Base-by-base conservation (phyloP, 2,797 vertebrate genomes). In the Danio choprae region DNA sequence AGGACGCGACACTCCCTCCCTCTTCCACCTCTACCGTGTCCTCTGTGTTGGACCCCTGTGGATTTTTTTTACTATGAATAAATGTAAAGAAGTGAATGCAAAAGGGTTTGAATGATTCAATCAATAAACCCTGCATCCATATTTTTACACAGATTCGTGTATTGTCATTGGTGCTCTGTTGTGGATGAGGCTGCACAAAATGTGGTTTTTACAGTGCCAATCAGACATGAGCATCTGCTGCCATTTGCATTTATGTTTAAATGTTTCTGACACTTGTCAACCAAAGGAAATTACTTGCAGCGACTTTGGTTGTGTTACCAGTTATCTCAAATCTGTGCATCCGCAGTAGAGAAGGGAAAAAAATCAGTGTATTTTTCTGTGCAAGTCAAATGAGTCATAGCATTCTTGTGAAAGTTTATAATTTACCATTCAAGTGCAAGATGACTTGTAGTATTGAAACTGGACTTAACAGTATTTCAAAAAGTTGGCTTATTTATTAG, bases 61-160 rank as follows among this genome's bases (percentile, higher is more conserved):
- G 92, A 94, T 90, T 92, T 91, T 91, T 90, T 90, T 90, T 90
- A 90, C 84, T 84, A 83, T 89, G 71, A 92, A 90, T 90, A 89
- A 91, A 89, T 79, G 87, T 85, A 90, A 87, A 81, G 77, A 86
- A 81, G 83, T 87, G 69, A 90, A 79, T 81, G 79, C 70, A 86
- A 79, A 83, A 84, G 82, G 63, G 77, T 84, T 89, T 87, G n/a
- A 73, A n/a, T 84, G 81, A 84, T 89, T 89, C 46, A 41, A 84
- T 84, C 74, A 93, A 92, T 91, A 92, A 91, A 92, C 81, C 85
- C 82, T 87, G 58, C 70, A 83, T 89, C 85, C 87, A 84, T 90
- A 88, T 89, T 90, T 86, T 86, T 74, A 84, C 8, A 81, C 13
- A 29, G 72, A 76, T 84, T 68, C 80, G 43, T 53, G 56, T 87